Evolutionary conservation across 2,113 vertebrate genomes (phyloP).

Genomic region (Serilophus lunatus): DNA sequence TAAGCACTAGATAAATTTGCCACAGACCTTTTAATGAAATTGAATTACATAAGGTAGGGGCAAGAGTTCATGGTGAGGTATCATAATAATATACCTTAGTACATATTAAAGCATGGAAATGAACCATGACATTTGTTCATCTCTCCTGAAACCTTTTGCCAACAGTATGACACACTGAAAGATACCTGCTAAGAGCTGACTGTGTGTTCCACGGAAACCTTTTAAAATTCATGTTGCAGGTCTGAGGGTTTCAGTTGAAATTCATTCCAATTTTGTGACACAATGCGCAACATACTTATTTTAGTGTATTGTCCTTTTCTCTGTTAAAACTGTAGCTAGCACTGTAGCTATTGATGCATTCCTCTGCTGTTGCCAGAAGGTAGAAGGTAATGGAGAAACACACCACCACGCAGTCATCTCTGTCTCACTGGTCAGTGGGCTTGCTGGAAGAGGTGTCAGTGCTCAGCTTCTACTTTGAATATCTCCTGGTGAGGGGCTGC

Average conservation of each 20-base stretch:
- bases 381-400: background rate
- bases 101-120: background rate
- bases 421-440: background rate
- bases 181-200: background rate
- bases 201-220: background rate
- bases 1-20: slow-evolving; percentile 50
- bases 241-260: background rate
- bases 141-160: background rate
- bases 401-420: background rate
- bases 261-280: background rate
- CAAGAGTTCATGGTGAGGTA: background rate
- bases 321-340: background rate
- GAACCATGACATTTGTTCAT: background rate
- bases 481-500: background rate
- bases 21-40: slow-evolving; percentile 49
- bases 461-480: background rate
- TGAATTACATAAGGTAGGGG: slow-evolving; percentile 43
- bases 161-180: background rate
- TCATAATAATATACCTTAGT: background rate
- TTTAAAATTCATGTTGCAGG: background rate
- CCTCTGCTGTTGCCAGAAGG: background rate
- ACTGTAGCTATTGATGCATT: background rate
- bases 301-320: background rate
- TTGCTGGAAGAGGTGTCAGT: background rate
- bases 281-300: background rate